A percentile compares a stretch with the other conserved stretches of the same genome.
Conservation (phyloP, 2,113 vertebrate genomes). For the Cebidichthys violaceus region DNA sequence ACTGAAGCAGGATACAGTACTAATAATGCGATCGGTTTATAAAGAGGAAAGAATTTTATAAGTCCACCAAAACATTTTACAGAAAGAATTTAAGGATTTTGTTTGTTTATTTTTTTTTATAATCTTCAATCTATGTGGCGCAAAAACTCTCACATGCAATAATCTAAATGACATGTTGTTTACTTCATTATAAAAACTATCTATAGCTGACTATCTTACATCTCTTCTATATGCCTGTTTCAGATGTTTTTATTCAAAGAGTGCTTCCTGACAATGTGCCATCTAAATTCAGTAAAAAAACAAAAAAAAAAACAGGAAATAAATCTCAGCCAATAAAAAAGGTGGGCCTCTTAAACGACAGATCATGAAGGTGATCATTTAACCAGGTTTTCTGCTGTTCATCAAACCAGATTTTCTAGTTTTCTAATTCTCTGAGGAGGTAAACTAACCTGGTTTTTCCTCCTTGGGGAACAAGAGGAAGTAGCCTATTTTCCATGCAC, state of each 20-base stretch:
- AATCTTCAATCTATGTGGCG: background rate
- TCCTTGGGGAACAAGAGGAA: slow-evolving; percentile 50
- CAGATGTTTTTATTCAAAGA: slow-evolving; percentile 22
- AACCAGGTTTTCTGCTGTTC: slow-evolving; percentile 16
- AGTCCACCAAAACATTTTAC: background rate
- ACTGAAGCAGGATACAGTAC: background rate
- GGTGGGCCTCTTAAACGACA: background rate
- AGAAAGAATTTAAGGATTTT: background rate
- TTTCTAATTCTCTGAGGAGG: slow-evolving; percentile 45
- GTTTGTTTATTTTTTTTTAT: background rate
- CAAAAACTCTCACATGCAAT: background rate
- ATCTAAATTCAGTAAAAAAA: background rate
- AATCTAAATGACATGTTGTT: slow-evolving; percentile 7
- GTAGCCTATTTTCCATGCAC: slow-evolving; percentile 44
- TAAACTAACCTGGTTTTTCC: slow-evolving; percentile 40
- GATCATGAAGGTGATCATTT: slow-evolving; percentile 14
- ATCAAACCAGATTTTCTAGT: slow-evolving; percentile 56
- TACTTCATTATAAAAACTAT: slow-evolving; percentile 21
- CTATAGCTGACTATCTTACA: background rate
- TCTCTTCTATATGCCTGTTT: background rate
- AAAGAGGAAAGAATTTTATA: background rate
- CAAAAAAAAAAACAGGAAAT: background rate
- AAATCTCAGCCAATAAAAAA: background rate
- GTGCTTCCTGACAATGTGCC: background rate
- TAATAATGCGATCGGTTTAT: background rate